phyloP scores from a whole-genome alignment of 2,888 invertebrate genomes.

The Desoria tigrina region DNA sequence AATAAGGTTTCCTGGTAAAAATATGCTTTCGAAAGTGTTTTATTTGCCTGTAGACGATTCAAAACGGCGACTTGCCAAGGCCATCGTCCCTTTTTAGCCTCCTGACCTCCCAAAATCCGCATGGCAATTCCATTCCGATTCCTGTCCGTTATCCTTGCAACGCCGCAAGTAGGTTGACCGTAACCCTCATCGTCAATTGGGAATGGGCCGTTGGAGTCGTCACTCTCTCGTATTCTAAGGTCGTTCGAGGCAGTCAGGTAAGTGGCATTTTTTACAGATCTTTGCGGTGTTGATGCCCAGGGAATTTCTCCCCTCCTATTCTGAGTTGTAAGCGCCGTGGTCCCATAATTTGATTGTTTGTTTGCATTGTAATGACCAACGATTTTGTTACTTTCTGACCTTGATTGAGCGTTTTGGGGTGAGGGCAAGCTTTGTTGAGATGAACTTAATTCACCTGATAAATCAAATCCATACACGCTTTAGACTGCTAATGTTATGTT shows the following conservation, averaged over 20 bases:
- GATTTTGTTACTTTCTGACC: too few species aligned
- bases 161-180: slow-evolving; percentile 45
- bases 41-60: slow-evolving; percentile 71
- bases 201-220: slow-evolving; percentile 31
- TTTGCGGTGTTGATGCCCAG: neutral
- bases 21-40: neutral
- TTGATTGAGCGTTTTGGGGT: too few species aligned
- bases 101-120: slow-evolving; percentile 83
- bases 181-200: slow-evolving; percentile 28
- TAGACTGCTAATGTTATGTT: too few species aligned
- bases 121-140: slow-evolving; percentile 56
- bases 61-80: slow-evolving; percentile 87
- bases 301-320: neutral
- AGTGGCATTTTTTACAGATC: neutral
- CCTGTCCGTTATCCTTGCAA: slow-evolving; percentile 41
- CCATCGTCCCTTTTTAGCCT: slow-evolving; percentile 80
- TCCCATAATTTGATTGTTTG: too few species aligned
- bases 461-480: too few species aligned
- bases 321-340: too few species aligned
- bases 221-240: neutral
- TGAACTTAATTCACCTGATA: too few species aligned
- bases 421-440: too few species aligned
- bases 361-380: too few species aligned
- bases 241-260: neutral
- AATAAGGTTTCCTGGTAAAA: neutral